Evolutionary conservation across 1,140 invertebrate genomes (phyloP).

Genomic region (Trigoniulus corallinus): DNA sequence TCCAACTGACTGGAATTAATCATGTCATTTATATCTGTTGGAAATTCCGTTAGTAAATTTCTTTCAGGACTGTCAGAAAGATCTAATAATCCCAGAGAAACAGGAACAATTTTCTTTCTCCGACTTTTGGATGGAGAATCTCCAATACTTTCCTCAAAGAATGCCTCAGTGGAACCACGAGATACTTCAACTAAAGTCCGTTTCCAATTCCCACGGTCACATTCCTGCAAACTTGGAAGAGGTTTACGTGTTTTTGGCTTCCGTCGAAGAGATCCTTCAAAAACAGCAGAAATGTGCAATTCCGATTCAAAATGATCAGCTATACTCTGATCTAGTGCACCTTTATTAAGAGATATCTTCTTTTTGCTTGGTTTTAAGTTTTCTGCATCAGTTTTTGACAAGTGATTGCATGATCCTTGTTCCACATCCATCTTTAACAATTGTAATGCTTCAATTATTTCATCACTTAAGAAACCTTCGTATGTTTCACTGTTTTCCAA

Average conservation of each 20-base stretch:
- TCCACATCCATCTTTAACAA: no score
- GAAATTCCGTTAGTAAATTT: no score
- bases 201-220: no score
- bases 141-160: background rate
- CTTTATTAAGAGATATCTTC: background rate
- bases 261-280: slow-evolving; percentile 1
- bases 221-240: slow-evolving; percentile 5
- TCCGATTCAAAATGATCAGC: background rate
- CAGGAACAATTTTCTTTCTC: no score
- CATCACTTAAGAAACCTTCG: slow-evolving; percentile 19
- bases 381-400: slow-evolving; percentile 8
- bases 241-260: slow-evolving; percentile 12
- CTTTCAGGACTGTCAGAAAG: no score
- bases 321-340: slow-evolving; percentile 3
- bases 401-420: slow-evolving; percentile 9
- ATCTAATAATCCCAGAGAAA: no score
- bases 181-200: no score
- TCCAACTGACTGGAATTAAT: no score
- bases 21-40: no score
- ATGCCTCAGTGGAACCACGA: background rate
- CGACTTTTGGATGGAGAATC: no score
- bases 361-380: background rate
- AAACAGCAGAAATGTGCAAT: background rate
- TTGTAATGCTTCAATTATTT: slow-evolving; percentile 22
- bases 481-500: slow-evolving; percentile 22